A percentile compares a stretch with the other conserved stretches of the same genome.
Conservation (phyloP, 2,888 invertebrate genomes). For the Pammene fasciana region DNA sequence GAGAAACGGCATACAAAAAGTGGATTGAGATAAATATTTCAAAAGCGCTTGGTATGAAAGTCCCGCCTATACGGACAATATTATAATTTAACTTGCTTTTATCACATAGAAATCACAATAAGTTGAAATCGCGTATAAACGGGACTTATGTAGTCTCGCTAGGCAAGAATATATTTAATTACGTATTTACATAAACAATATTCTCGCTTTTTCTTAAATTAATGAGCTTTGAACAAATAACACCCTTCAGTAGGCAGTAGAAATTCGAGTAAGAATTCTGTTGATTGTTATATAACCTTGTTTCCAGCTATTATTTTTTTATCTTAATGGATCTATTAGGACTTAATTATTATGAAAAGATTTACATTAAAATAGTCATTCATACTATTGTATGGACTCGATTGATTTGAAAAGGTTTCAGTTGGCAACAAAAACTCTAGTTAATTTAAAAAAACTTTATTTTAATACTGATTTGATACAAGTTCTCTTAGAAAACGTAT, state of each 20-base stretch:
- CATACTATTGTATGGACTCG: neutral
- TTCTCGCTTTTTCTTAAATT: conserved; percentile 32
- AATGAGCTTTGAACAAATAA: conserved; percentile 19
- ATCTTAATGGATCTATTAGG: conserved; percentile 9
- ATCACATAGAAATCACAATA: conserved; percentile 27
- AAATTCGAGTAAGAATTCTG: neutral
- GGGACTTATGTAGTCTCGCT: conserved; percentile 20
- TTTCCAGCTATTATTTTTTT: neutral
- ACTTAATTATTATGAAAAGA: neutral
- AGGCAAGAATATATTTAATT: conserved; percentile 22
- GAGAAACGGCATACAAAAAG: conserved; percentile 12
- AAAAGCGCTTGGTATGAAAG: neutral
- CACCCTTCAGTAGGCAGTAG: conserved; percentile 4
- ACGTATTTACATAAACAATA: conserved; percentile 35
- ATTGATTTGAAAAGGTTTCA: neutral
- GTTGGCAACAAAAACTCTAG: conserved; percentile 6
- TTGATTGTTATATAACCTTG: neutral
- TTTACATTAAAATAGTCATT: neutral
- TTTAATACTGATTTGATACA: conserved; percentile 1
- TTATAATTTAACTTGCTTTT: conserved; percentile 20
- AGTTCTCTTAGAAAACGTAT: neutral
- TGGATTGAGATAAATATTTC: neutral
- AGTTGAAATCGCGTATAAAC: conserved; percentile 9
- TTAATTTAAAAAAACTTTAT: neutral
- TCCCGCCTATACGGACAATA: conserved; percentile 24